Base-by-base conservation (phyloP, 2,113 vertebrate species). In the Ahaetulla prasina region DNA sequence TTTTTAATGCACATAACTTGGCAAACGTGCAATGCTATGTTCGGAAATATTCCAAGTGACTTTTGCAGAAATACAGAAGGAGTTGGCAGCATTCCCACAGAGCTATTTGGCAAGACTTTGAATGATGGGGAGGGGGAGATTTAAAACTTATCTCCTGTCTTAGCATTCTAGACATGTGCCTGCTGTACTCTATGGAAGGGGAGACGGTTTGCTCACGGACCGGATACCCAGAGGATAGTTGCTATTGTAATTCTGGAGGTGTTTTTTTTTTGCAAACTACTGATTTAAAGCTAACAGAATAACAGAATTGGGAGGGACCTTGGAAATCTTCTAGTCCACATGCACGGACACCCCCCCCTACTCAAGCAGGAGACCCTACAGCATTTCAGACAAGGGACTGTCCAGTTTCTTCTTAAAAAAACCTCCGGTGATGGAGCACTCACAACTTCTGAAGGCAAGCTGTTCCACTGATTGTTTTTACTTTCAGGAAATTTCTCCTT, bases 11-110 rank as follows among this genome's bases (percentile, higher is more conserved):
- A 97, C 96, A 96, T 97, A 98, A 97, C 97, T 98, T 98, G 97
- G 97, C 98, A 98, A 98, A 97, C 96, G 97, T 93, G 53, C 96
- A 94, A 96, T 97, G 96, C 97, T 96, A 96, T 94, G 35, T 97
- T 98, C 96, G 97, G 97, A 97, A 97, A 97, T 96, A 96, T 97
- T 98, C 97, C 97, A 97, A 98, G 97, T 95, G 97, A 96, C 97
- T 98, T 98, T 96, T 97, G 96, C 97, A 96, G 95, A 96, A 95
- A 97, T 91, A 96, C 95, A 96, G 96, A 96, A 96, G 95, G 96
- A 94, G 95, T 95, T 98, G 98, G 98, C 98, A 87, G 2, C 1
- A 53, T 95, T 97, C 98, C 98, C 97, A 91, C 94, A 92, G 93
- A 84, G 97, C 97, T 98, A 96, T 98, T 98, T 98, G 97, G 97